These are phyloP conservation scores for Kryptolebias marmoratus DNA, from an alignment of 2,113 vertebrate genomes.

Conservation along the genomic window DNA sequence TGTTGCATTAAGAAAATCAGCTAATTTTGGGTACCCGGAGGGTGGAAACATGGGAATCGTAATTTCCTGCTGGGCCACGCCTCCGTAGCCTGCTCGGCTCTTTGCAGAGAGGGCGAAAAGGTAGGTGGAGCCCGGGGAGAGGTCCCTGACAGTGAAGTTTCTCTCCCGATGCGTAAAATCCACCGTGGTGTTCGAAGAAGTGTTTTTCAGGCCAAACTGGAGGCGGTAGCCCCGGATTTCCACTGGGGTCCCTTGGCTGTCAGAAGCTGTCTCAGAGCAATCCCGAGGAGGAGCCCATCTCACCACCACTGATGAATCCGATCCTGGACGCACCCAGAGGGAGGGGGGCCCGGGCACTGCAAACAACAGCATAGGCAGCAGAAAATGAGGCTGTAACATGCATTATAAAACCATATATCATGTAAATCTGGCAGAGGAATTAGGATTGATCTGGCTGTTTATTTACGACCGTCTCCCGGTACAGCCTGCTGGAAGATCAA, in stretches of 20 bases:
- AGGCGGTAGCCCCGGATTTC: conserved; percentile 91
- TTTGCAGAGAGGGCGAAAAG: conserved; percentile 89
- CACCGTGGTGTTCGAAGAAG: conserved; percentile 78
- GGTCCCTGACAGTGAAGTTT: conserved; percentile 80
- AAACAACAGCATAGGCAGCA: conserved; percentile 46
- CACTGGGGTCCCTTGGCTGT: conserved; percentile 55
- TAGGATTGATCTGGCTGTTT: conserved; percentile 57
- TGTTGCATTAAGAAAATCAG: conserved; percentile 85
- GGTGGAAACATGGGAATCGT: conserved; percentile 87
- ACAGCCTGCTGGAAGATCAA: conserved; percentile 54
- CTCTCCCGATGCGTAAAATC: conserved; percentile 84
- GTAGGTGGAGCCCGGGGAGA: conserved; percentile 89
- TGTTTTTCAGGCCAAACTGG: conserved; percentile 87
- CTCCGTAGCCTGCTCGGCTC: conserved; percentile 87
- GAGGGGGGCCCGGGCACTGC: conserved; percentile 88
- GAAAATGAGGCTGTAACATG: conserved; percentile 38
- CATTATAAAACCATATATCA: conserved; percentile 33
- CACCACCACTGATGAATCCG: conserved; percentile 81
- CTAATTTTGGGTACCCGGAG: conserved; percentile 87
- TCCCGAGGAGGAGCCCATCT: conserved; percentile 71
- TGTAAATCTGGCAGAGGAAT: conserved; percentile 46
- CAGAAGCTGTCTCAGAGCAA: conserved; percentile 50
- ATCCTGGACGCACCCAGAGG: conserved; percentile 85
- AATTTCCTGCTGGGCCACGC: conserved; percentile 82
- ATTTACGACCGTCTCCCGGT: conserved; percentile 46